phyloP scores from a whole-genome alignment of 92 coral and sea anemone species.

The Zoanthus solanderi region DNA sequence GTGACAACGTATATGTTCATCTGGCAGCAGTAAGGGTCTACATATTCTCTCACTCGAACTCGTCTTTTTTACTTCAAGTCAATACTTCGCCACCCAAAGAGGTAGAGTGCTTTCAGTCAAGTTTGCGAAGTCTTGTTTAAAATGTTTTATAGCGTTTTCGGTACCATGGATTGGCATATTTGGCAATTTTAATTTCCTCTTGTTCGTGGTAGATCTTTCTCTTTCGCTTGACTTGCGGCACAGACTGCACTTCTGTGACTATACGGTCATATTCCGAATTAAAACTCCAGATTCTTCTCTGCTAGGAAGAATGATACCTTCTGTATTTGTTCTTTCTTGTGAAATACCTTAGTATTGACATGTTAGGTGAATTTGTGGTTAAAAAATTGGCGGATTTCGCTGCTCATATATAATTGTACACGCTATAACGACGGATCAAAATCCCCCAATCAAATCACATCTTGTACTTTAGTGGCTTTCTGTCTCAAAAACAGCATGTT shows the following conservation, averaged over 20 bases:
- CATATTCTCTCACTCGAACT: slow-evolving; percentile 53
- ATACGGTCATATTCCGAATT: slow-evolving; percentile 57
- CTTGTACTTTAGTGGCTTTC: background rate
- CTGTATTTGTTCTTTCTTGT: slow-evolving; percentile 25
- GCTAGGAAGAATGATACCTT: slow-evolving; percentile 53
- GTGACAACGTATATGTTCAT: slow-evolving; percentile 55
- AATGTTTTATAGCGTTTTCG: slow-evolving; percentile 50
- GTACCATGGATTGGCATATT: slow-evolving; percentile 49
- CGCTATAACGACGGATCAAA: background rate
- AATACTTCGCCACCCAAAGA: slow-evolving; percentile 53
- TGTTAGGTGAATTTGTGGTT: slow-evolving; percentile 36
- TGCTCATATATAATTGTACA: slow-evolving; percentile 28
- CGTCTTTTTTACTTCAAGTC: slow-evolving; percentile 51
- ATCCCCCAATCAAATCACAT: slow-evolving; percentile 31
- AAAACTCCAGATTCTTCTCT: slow-evolving; percentile 59
- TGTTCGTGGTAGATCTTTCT: background rate
- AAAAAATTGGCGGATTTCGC: slow-evolving; percentile 36
- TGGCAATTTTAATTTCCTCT: background rate
- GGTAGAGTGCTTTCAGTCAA: slow-evolving; percentile 62
- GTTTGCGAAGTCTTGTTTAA: slow-evolving; percentile 60
- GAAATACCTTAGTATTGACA: slow-evolving; percentile 43
- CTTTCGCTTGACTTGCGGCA: slow-evolving; percentile 48
- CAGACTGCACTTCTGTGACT: slow-evolving; percentile 55
- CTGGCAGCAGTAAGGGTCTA: slow-evolving; percentile 56
- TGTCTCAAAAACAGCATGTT: background rate